Base-by-base conservation (phyloP, 2,888 invertebrate species). In the Andrena dorsata region DNA sequence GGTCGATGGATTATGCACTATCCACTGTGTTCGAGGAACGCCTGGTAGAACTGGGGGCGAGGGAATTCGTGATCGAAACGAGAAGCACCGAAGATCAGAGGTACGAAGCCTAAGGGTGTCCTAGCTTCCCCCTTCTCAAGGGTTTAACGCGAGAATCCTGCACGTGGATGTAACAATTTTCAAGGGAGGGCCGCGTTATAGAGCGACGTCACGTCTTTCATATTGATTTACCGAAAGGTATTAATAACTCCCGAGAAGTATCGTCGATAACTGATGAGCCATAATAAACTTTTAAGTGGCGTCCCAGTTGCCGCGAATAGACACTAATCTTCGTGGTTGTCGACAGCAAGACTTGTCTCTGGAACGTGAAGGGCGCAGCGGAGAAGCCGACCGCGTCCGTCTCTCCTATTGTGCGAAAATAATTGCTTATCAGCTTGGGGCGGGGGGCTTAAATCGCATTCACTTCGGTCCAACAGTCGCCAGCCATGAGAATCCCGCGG, bases 221-320 rank as follows among this genome's bases (percentile, higher is more conserved):
- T 83, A 83, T 83, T 70, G 83, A 83, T 83, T 83, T 71, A 61
- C 70, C 83, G 75, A 79, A 79, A 83, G 83, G 66, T 83, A 83
- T 83, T 83, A 83, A 82, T 79, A 79, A 83, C 79, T 71, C 78
- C 70, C 13, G 77, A 74, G 74, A 83, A 78, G 82, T 74, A 82
- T 77, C 78, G 83, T 75, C 83, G 83, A 83, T 83, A 83, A 82
- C 83, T 68, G 83, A 78, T 70, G 82, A 83, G 83, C 83, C 78
- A 82, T 82, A 83, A 83, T 83, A 83, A 83, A 83, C 78, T 83
- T 83, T 68, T 75, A 83, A 83, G 83, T 83, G 66, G 68, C 83
- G 83, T 83, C 83, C 83, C 78, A 82, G 83, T 83, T 79, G 83
- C 69, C 65, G 13, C 53, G 78, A 75, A 66, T 72, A 75, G 83